Conservation (phyloP, 2,888 invertebrate genomes). For the Volucella inflata region DNA sequence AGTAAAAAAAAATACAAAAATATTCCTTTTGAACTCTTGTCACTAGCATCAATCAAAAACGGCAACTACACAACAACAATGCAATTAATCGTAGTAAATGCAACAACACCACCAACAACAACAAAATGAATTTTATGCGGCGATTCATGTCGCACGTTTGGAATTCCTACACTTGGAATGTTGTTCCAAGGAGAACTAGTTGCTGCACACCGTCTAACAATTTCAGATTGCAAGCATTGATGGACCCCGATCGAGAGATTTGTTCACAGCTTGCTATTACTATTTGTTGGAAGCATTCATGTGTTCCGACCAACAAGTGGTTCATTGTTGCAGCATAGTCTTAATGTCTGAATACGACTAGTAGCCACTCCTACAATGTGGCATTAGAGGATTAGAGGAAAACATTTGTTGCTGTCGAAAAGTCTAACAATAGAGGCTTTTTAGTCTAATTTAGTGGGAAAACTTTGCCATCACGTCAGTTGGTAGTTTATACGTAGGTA, state of each 20-base stretch:
- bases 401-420: slow-evolving; percentile 27
- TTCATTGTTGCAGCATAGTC: slow-evolving; percentile 55
- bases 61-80: slow-evolving; percentile 37
- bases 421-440: slow-evolving; percentile 21
- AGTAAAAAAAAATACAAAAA: slow-evolving; percentile 40
- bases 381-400: slow-evolving; percentile 48
- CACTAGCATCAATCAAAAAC: slow-evolving; percentile 60
- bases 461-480: not conserved
- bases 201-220: slow-evolving; percentile 47
- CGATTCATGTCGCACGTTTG: slow-evolving; percentile 65
- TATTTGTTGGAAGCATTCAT: slow-evolving; percentile 42
- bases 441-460: slow-evolving; percentile 17
- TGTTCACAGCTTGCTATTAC: not conserved
- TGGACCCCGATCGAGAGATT: slow-evolving; percentile 47
- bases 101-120: slow-evolving; percentile 56
- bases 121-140: slow-evolving; percentile 53
- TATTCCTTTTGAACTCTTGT: slow-evolving; percentile 45
- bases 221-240: slow-evolving; percentile 56
- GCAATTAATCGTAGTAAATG: slow-evolving; percentile 17
- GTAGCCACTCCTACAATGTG: slow-evolving; percentile 69
- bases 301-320: slow-evolving; percentile 62
- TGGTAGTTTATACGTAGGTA: too few species aligned
- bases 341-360: not conserved
- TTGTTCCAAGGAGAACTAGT: slow-evolving; percentile 71
- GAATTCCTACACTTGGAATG: slow-evolving; percentile 65